Conservation (phyloP, 2,888 invertebrate species). For the Rhagium mordax region DNA sequence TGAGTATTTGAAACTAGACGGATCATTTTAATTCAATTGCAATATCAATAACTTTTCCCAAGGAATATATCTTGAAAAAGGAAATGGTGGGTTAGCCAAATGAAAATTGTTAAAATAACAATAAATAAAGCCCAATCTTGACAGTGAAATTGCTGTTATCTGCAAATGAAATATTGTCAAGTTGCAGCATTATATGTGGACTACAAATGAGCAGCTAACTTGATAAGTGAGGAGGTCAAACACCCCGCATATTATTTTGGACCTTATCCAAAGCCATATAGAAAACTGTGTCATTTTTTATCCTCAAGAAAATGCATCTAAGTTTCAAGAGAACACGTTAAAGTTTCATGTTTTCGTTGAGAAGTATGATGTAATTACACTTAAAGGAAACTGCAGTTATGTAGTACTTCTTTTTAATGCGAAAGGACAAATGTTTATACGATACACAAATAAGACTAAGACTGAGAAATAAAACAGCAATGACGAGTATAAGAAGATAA, state of each 20-base stretch:
- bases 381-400: not conserved
- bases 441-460: not conserved
- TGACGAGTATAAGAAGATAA: too few relatives aligned
- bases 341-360: conserved; percentile 35
- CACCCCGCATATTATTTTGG: conserved; percentile 52
- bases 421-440: not conserved
- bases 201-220: conserved; percentile 48
- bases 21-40: too few relatives aligned
- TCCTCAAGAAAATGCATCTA: conserved; percentile 34
- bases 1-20: too few relatives aligned
- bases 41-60: not conserved
- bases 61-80: not conserved
- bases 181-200: conserved; percentile 34
- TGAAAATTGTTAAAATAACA: not conserved
- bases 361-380: conserved; percentile 1
- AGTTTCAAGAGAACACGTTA: conserved; percentile 35
- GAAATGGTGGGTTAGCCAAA: not conserved
- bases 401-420: not conserved
- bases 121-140: not conserved
- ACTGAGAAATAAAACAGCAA: too few relatives aligned
- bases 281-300: conserved; percentile 49
- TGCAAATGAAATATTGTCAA: conserved; percentile 37
- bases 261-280: conserved; percentile 43
- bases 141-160: conserved; percentile 6
- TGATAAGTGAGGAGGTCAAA: conserved; percentile 52